Evolutionary conservation across 2,888 invertebrate genomes (phyloP).

Genomic region (Myopa testacea): DNA sequence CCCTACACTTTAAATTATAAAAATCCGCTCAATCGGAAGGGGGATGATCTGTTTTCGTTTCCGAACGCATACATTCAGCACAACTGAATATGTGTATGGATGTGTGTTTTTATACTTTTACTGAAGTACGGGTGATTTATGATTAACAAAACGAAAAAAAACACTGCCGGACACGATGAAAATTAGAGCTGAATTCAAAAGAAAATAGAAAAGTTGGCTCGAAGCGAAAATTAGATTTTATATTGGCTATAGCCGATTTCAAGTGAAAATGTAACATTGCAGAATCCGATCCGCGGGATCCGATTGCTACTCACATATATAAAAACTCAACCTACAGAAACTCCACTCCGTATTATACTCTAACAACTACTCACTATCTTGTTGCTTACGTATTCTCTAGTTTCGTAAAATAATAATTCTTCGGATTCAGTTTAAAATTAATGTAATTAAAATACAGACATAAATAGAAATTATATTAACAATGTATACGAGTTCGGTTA

Average conservation of each 20-base stretch:
- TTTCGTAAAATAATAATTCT: conserved; percentile 8
- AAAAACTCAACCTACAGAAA: background rate
- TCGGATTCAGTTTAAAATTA: conserved; percentile 23
- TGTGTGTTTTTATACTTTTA: background rate
- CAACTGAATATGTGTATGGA: background rate
- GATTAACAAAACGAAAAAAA: background rate
- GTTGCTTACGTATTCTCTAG: conserved; percentile 17
- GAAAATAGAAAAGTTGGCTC: too few relatives aligned
- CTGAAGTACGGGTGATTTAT: background rate
- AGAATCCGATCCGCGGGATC: background rate
- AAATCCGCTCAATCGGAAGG: conserved; percentile 19
- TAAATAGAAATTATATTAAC: conserved; percentile 22
- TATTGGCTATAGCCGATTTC: too few relatives aligned
- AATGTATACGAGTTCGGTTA: conserved; percentile 26
- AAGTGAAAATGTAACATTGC: too few relatives aligned
- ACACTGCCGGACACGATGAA: too few relatives aligned
- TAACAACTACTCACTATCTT: background rate
- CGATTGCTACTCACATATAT: background rate
- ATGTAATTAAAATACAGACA: conserved; percentile 10
- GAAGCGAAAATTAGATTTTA: too few relatives aligned
- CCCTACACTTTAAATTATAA: conserved; percentile 20
- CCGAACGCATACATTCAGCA: too few relatives aligned
- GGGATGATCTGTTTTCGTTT: too few relatives aligned
- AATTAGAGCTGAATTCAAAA: too few relatives aligned
- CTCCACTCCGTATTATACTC: background rate